Percentiles rank a stretch among this genome's conserved stretches.
These are phyloP conservation scores for Phaethornis superciliosus DNA, from an alignment of 2,113 vertebrate genomes.

Conservation along the genomic window DNA sequence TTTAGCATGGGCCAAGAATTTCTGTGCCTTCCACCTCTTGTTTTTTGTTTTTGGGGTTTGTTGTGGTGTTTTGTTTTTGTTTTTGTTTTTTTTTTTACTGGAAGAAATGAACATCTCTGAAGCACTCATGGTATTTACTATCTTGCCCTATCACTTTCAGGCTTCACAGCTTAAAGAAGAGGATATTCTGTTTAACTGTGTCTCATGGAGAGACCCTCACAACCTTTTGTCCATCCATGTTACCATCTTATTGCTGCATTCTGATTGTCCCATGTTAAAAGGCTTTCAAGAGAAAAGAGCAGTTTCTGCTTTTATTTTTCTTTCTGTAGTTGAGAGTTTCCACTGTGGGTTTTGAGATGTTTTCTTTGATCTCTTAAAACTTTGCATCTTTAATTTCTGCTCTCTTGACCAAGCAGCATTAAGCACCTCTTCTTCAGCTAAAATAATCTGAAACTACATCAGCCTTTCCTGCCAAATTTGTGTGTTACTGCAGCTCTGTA, in stretches of 20 bases:
- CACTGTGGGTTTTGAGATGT: neutral
- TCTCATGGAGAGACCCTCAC: neutral
- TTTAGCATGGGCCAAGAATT: neutral
- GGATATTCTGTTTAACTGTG: neutral
- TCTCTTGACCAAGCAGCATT: neutral
- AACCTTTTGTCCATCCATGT: neutral
- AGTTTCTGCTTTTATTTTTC: neutral
- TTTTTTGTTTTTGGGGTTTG: too few species aligned
- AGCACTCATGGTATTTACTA: neutral
- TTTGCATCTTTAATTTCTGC: neutral
- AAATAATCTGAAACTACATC: neutral
- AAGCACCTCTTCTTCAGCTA: neutral
- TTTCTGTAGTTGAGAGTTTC: neutral
- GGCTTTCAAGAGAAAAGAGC: neutral
- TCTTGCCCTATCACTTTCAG: neutral
- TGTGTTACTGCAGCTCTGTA: neutral
- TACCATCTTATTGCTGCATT: neutral
- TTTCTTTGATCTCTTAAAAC: neutral
- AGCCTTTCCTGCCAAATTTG: neutral
- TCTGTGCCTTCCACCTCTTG: neutral
- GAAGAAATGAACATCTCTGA: neutral
- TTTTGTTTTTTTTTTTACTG: neutral
- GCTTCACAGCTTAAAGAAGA: neutral
- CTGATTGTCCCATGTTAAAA: neutral
- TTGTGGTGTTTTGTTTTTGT: neutral